Percentiles rank a stretch among this genome's conserved stretches.
Conservation (phyloP, 2,797 vertebrate species). For the Varecia variegata region DNA sequence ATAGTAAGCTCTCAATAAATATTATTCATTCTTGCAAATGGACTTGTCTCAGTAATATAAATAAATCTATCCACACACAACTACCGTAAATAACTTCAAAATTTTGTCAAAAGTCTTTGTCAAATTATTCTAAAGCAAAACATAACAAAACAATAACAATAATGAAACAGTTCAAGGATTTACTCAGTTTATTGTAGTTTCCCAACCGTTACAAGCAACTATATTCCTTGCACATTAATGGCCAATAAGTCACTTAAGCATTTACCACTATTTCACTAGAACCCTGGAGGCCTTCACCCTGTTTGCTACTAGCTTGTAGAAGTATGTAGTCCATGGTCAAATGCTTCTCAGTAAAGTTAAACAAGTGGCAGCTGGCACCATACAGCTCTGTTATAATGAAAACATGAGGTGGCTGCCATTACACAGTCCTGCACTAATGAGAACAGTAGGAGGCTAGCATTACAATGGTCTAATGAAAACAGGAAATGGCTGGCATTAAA, state of each 20-base stretch:
- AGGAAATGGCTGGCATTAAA: slow-evolving; percentile 89
- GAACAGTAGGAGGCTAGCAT: slow-evolving; percentile 88
- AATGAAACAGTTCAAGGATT: neutral
- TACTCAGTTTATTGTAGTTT: neutral
- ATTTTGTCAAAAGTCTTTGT: neutral
- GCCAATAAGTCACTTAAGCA: neutral
- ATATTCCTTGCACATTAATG: neutral
- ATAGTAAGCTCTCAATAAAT: neutral
- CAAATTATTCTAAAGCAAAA: slow-evolving; percentile 7
- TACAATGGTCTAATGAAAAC: slow-evolving; percentile 90
- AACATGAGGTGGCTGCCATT: slow-evolving; percentile 89
- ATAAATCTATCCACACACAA: neutral
- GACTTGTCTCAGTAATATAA: neutral
- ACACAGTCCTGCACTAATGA: slow-evolving; percentile 89
- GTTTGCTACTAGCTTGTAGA: slow-evolving; percentile 52
- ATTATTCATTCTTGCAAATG: neutral
- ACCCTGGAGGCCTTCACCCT: slow-evolving; percentile 42
- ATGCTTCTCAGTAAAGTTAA: slow-evolving; percentile 83
- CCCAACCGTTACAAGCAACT: neutral
- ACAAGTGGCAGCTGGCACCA: slow-evolving; percentile 88
- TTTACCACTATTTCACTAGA: neutral
- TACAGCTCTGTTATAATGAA: slow-evolving; percentile 88
- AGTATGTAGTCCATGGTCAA: slow-evolving; percentile 77
- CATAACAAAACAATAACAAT: neutral
- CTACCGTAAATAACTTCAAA: neutral